Base-by-base conservation (phyloP, 1,140 invertebrate species). In the Aradophagus sp. region DNA sequence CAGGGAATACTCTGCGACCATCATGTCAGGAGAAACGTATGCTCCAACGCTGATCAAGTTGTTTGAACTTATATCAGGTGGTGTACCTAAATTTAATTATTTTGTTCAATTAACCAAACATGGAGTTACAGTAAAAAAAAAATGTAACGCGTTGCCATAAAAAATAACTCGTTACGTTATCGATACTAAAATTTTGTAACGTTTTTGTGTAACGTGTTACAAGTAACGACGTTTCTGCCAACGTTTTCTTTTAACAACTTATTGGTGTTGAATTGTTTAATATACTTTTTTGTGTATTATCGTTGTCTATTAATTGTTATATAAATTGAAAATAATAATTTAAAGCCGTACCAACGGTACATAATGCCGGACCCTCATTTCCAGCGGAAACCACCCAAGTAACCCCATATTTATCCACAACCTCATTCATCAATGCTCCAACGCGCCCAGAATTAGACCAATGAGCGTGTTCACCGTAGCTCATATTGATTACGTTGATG, bases 21-120 rank as follows among this genome's bases (percentile, higher is more conserved):
- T 98, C 97, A 99, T 99, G 66, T 97, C 95, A 4, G 96, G 94
- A 0, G 96, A 97, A 31, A 99, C 95, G 84, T 97, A 98, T 31
- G 97, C 97, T 32, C 96, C 97, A 29, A 99, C 95, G 27, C 95
- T 94, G 70, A 98, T 95, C 34, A 97, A 88, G 45, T 91, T 91
- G 42, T 91, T 91, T 36, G 93, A 91, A 55, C 87, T 89, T 36
- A 96, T 94, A 80, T 96, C 94, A 2, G 97, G 97, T 8, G 97
- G 97, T 2, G 96, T 93, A 7, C 96, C 82, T 84, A 38, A 52
- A 47, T 27, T n/a, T n/a, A n/a, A n/a, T n/a, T n/a, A n/a, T n/a
- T n/a, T n/a, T n/a, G n/a, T n/a, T n/a, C n/a, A n/a, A n/a, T n/a
- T n/a, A n/a, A n/a, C n/a, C n/a, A n/a, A n/a, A n/a, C n/a, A n/a